Base-by-base conservation (phyloP, 2,113 vertebrate genomes). In the Alces alces region DNA sequence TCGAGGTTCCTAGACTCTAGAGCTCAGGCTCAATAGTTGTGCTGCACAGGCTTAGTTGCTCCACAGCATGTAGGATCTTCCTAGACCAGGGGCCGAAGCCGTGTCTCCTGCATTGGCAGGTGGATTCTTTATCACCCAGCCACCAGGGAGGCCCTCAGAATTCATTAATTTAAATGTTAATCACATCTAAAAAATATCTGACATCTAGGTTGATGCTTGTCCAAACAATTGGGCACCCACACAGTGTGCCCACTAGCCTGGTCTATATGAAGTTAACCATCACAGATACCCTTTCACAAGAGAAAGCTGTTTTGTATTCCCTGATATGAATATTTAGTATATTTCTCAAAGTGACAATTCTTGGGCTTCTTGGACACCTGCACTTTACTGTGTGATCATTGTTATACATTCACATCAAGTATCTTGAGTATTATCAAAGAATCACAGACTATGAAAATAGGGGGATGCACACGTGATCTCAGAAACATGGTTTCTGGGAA, bases 371-470 rank as follows among this genome's bases (percentile, higher is more conserved):
- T 92, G 45, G 45, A 85, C 15, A 55, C 64, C 61, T 92, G 52
- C 15, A 93, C 6, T 93, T 95, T 64, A 30, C 58, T 86, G 86
- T 30, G 13, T 92, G 7, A 79, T 86, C 43, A n/a, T 85, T 78
- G 88, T 97, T 57, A 23, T 87, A 92, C 85, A 61, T 85, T 83
- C 25, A 89, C 92, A 52, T 78, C 52, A 33, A 66, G 6, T 39
- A 79, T 85, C 73, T 94, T 84, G 27, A 70, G 3, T 85, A 86
- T 92, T 89, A 80, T 87, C 55, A 78, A 86, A 91, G 47, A 60
- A 73, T 47, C 45, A 86, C 7, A 57, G 25, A 84, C 60, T 80
- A 1, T 61, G 28, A 90, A 90, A 92, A 84, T n/a, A 28, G 30
- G 19, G 66, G 19, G 10, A 76, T 0, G 6, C 39, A 39, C 12